Base-by-base conservation (phyloP, 2,888 invertebrate species). In the Scaptomyza polygonia region DNA sequence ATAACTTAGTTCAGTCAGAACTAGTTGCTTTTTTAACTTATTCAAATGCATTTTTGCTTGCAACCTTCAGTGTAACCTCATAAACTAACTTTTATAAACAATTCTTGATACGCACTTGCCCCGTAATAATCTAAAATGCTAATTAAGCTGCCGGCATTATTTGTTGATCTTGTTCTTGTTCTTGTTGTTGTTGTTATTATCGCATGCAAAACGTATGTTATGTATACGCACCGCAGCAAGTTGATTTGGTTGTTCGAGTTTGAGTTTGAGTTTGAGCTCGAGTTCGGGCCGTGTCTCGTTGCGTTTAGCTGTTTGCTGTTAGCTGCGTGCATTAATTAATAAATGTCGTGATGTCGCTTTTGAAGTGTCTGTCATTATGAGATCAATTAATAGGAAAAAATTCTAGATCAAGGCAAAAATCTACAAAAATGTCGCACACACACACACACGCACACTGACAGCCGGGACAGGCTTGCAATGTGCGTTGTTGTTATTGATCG, bases 381-480 rank as follows among this genome's bases (percentile, higher is more conserved):
- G 90, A 89, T 90, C 90, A 90, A 89, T 90, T 90, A 88, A 89
- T 88, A 88, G 88, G 88, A 89, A 88, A 81, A 85, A 89, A 90
- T 89, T 89, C 89, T 89, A 89, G 89, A 89, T 89, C 85, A 86
- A 86, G 85, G 85, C 81, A 67, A 86, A 77, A 75, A 79, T 75
- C 58, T 67, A 86, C 78, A 86, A 85, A 85, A 86, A 86, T 86
- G 82, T 84, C 85, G 77, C 80, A 75, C 86, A 63, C 47, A 67
- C 72, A 63, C 53, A 67, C 39, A 59, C 39, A 39, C 86, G 61
- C 49, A 67, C 44, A 59, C 44, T 30, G 8, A 57, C 43, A 49
- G 57, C 36, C 55, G 72, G 66, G 74, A 64, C 78, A 67, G 62
- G 63, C 67, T 61, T 71, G 71, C 69, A 25, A 25, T 25, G 25